These are phyloP conservation scores for Drosophila imparisetae DNA, from an alignment of 2,888 invertebrate species.

Conservation along the genomic window DNA sequence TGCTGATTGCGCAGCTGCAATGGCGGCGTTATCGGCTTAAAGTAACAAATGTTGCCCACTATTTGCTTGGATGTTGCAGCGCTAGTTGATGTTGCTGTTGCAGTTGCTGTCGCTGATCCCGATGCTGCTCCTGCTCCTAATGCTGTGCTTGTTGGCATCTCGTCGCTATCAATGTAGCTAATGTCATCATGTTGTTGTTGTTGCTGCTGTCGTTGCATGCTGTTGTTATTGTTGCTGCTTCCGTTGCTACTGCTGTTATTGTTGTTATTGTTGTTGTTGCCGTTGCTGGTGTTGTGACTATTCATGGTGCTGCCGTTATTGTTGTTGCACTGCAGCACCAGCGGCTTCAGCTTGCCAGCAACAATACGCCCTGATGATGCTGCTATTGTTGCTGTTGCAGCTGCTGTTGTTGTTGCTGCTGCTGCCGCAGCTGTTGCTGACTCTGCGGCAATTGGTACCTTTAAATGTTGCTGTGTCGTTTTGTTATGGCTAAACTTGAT, in stretches of 20 bases:
- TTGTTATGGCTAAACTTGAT: conserved; percentile 46
- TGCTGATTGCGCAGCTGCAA: conserved; percentile 51
- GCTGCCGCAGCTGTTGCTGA: conserved; percentile 8
- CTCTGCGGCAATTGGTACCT: conserved; percentile 6
- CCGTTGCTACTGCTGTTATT: conserved; percentile 43
- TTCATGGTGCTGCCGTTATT: conserved; percentile 42
- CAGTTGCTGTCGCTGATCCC: background rate
- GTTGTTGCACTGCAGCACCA: conserved; percentile 35
- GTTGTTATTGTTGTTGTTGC: conserved; percentile 43
- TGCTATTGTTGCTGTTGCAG: conserved; percentile 7
- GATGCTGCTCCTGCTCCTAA: conserved; percentile 7
- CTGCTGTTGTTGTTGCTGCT: conserved; percentile 8
- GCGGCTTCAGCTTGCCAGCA: conserved; percentile 41
- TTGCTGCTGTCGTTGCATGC: conserved; percentile 60
- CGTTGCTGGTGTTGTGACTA: conserved; percentile 29
- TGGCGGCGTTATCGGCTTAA: conserved; percentile 71
- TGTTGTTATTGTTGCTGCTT: conserved; percentile 43
- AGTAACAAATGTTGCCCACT: conserved; percentile 51
- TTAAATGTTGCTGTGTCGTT: conserved; percentile 19
- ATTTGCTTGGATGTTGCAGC: conserved; percentile 27
- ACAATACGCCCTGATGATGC: conserved; percentile 22
- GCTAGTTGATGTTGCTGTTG: background rate
- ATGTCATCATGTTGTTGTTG: conserved; percentile 80
- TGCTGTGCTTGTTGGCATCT: conserved; percentile 47
- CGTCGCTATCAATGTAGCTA: conserved; percentile 82